Conservation (phyloP, 1,140 invertebrate genomes). For the Amphibalanus amphitrite region DNA sequence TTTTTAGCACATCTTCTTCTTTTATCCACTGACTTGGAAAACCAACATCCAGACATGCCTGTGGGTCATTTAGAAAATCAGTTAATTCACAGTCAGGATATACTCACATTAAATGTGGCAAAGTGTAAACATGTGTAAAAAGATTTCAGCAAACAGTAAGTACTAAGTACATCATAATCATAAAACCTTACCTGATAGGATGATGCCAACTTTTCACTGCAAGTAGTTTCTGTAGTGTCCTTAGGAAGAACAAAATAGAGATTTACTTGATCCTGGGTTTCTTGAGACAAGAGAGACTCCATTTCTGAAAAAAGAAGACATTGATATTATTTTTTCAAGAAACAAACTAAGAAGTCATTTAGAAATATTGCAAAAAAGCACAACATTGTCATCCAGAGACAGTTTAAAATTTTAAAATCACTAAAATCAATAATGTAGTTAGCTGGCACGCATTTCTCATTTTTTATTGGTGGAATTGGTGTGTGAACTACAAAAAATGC, state of each 20-base stretch:
- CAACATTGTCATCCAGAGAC: no score
- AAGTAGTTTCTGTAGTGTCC: not conserved
- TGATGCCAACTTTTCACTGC: not conserved
- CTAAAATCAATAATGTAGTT: no score
- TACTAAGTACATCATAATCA: not conserved
- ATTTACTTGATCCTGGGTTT: not conserved
- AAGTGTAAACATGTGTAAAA: not conserved
- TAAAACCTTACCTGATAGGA: not conserved
- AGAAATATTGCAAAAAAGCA: no score
- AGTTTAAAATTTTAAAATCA: no score
- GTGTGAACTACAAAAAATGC: no score
- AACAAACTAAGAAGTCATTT: no score
- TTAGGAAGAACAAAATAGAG: not conserved
- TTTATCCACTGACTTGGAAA: slow-evolving; percentile 33
- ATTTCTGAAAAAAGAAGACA: not conserved
- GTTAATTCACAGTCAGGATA: not conserved
- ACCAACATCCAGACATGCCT: not conserved
- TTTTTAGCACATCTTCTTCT: slow-evolving; percentile 27
- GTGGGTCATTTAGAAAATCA: not conserved
- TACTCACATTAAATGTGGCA: no score
- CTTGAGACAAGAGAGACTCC: not conserved
- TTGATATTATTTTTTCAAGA: no score
- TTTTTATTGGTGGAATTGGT: no score
- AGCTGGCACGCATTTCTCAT: no score
- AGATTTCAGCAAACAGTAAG: not conserved